Percentiles rank a stretch among this genome's conserved stretches.
Conservation (phyloP, 2,888 invertebrate species). For the Epiperipatus broadwayi region DNA sequence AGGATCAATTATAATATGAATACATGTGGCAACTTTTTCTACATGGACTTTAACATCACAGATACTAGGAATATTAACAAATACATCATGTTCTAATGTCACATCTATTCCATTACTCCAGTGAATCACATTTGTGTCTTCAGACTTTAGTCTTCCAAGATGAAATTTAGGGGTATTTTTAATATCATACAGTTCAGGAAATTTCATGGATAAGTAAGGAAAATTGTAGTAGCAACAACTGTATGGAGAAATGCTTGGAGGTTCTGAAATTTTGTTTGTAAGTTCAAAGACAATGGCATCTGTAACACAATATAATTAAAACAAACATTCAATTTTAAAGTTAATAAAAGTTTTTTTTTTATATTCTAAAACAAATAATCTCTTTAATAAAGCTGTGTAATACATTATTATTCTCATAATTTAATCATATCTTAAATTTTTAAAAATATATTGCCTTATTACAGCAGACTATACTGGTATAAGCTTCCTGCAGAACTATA, state of each 20-base stretch:
- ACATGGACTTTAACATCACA: conserved; percentile 31
- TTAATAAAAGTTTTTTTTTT: too few species aligned
- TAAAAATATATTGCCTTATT: too few species aligned
- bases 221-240: conserved; percentile 47
- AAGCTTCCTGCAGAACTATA: too few species aligned
- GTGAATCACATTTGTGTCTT: conserved; percentile 10
- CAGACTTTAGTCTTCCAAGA: conserved; percentile 13
- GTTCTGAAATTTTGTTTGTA: conserved; percentile 4
- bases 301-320: too few species aligned
- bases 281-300: conserved; percentile 22
- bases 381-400: too few species aligned
- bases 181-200: conserved; percentile 35
- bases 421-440: too few species aligned
- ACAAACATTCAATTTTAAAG: too few species aligned
- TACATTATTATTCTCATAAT: too few species aligned
- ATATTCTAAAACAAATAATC: too few species aligned
- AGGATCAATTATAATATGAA: conserved; percentile 29
- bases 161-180: conserved; percentile 15
- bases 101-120: conserved; percentile 27
- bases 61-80: conserved; percentile 28
- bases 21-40: conserved; percentile 26
- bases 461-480: too few species aligned
- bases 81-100: conserved; percentile 23
- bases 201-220: conserved; percentile 42
- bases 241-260: conserved; percentile 34